Base-by-base conservation (phyloP, 2,888 invertebrate species). In the Drosophila histrio region DNA sequence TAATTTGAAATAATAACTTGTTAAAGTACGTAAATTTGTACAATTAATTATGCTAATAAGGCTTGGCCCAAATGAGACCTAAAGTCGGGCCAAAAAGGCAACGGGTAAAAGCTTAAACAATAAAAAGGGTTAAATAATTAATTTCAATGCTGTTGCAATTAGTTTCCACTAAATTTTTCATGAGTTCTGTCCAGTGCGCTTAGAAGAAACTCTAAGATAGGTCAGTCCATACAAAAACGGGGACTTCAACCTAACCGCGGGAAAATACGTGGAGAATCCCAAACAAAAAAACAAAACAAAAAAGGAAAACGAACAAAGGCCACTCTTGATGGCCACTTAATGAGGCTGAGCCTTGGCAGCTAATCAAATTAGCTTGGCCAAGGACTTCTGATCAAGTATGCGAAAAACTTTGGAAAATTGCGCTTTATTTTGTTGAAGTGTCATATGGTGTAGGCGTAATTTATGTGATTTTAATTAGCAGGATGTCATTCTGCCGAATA, bases 41-140 rank as follows among this genome's bases (percentile, higher is more conserved):
- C 87, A 89, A 88, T 88, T 89, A 88, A 82, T 88, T 88, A 88
- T 88, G 89, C 87, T 89, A 88, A 89, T 89, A 85, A 87, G 85
- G 77, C 77, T 60, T 62, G 60, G 70, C 47, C 54, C 54, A 13
- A 41, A 32, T 57, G 15, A 56, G 50, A 28, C 54, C 52, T n/a
- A 47, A 56, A 60, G 44, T 30, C 30, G 26, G 60, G 52, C 66
- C 68, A 67, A 87, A 78, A 82, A 72, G 78, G 87, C 87, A 77
- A 61, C 34, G 60, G 56, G 60, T 53, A 68, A 72, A 34, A 65
- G 73, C 80, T 84, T 84, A 88, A 88, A 84, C 88, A 84, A 84
- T 84, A 87, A 84, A 84, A 88, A 88, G 89, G 88, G 89, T 88
- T 88, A 85, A 87, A 89, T 87, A 88, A 88, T 88, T 88, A 89